These are phyloP conservation scores for Gallinago jamesoni DNA, from an alignment of 2,113 vertebrate genomes.

Conservation along the genomic window DNA sequence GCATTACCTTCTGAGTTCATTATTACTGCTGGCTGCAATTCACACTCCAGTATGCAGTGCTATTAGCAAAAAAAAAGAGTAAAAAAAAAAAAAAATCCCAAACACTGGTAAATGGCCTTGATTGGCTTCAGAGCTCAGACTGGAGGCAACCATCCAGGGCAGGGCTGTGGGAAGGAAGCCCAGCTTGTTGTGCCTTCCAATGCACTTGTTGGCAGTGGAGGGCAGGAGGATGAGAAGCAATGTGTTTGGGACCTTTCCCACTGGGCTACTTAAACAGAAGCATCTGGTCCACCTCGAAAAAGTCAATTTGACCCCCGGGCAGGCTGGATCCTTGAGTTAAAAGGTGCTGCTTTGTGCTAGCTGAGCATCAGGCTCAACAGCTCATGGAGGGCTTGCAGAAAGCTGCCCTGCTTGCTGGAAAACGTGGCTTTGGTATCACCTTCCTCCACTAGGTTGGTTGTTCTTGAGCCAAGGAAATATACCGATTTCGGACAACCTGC, in stretches of 20 bases:
- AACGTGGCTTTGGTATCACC: background rate
- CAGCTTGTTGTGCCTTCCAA: background rate
- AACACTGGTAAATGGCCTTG: background rate
- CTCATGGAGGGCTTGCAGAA: too few relatives aligned
- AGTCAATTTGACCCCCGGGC: background rate
- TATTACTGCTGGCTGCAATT: background rate
- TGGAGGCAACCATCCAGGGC: background rate
- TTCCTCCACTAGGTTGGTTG: background rate
- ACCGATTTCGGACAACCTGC: background rate
- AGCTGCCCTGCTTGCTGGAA: background rate
- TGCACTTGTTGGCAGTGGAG: background rate
- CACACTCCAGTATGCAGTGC: background rate
- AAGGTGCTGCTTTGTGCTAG: background rate
- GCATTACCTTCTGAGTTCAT: background rate
- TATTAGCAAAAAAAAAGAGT: background rate
- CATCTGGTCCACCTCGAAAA: background rate
- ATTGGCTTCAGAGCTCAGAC: background rate
- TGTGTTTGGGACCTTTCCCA: background rate
- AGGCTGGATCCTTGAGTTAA: background rate
- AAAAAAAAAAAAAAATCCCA: background rate
- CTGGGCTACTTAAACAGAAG: background rate
- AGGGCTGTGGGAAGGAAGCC: background rate
- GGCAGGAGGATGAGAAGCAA: background rate
- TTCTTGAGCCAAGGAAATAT: background rate
- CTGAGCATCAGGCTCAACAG: background rate